These are phyloP conservation scores for Gambusia affinis DNA, from an alignment of 2,113 vertebrate species.

Conservation along the genomic window DNA sequence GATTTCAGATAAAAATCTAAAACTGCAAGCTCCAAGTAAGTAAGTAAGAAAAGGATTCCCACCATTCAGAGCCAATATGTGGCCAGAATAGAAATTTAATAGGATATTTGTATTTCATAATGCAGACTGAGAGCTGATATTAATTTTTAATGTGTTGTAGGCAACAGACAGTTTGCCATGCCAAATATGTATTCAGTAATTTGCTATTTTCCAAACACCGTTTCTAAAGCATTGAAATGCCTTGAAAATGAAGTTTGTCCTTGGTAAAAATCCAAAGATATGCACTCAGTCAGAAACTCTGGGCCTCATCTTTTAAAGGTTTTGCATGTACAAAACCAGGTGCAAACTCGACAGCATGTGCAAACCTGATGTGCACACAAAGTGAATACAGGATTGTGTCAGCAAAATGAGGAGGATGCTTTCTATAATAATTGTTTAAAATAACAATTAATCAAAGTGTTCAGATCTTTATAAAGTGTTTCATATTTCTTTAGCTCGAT, in stretches of 20 bases:
- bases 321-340: too few relatives aligned
- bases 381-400: too few relatives aligned
- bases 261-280: background rate
- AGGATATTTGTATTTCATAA: constrained; percentile 47
- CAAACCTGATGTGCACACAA: too few relatives aligned
- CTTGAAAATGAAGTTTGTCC: constrained; percentile 4
- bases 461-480: too few relatives aligned
- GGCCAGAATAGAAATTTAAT: constrained; percentile 45
- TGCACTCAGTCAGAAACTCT: background rate
- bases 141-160: constrained; percentile 41
- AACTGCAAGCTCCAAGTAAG: constrained; percentile 40
- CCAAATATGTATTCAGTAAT: constrained; percentile 23
- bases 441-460: too few relatives aligned
- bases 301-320: too few relatives aligned
- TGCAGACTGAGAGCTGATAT: constrained; percentile 33
- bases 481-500: background rate
- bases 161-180: constrained; percentile 24
- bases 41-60: constrained; percentile 30
- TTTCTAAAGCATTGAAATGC: constrained; percentile 20
- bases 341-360: too few relatives aligned
- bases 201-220: constrained; percentile 15
- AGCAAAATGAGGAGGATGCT: too few relatives aligned
- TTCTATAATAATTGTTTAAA: too few relatives aligned
- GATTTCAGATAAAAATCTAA: constrained; percentile 52
- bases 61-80: constrained; percentile 30